Conservation (phyloP, 1,140 invertebrate species). For the Eupeodes corollae region DNA sequence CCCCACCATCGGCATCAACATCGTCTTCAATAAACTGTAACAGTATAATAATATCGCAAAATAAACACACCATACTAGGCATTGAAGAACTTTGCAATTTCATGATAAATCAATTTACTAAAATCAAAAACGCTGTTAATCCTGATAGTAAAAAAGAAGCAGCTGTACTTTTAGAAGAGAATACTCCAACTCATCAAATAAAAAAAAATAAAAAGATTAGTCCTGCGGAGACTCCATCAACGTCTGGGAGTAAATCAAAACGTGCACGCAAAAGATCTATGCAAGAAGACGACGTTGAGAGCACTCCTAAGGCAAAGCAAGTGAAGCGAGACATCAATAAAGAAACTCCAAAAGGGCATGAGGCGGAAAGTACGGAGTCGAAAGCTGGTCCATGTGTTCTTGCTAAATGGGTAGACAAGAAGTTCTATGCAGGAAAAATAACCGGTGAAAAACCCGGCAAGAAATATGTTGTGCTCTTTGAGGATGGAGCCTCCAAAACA, state of each 20-base stretch:
- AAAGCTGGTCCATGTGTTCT: constrained; percentile 43
- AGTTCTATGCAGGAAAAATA: constrained; percentile 48
- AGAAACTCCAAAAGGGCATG: constrained; percentile 10
- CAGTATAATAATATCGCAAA: neutral
- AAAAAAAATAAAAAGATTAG: neutral
- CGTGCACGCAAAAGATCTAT: constrained; percentile 1
- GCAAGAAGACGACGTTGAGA: neutral
- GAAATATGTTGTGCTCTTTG: constrained; percentile 49
- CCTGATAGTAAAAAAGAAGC: neutral
- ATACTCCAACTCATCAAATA: neutral
- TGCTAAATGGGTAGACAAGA: constrained; percentile 51
- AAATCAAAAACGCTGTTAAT: neutral
- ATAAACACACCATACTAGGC: neutral
- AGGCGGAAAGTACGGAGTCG: neutral
- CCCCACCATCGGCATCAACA: neutral
- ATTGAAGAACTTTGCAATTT: constrained; percentile 1
- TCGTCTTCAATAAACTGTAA: neutral
- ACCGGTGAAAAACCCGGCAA: constrained; percentile 41
- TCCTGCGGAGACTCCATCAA: neutral
- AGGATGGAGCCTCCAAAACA: constrained; percentile 46
- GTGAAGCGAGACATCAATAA: neutral
- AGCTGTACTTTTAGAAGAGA: neutral
- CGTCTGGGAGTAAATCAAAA: neutral
- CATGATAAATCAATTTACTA: constrained; percentile 3
- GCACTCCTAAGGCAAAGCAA: neutral